Evolutionary conservation across 2,113 vertebrate genomes (phyloP).

Genomic region (Lynx canadensis): DNA sequence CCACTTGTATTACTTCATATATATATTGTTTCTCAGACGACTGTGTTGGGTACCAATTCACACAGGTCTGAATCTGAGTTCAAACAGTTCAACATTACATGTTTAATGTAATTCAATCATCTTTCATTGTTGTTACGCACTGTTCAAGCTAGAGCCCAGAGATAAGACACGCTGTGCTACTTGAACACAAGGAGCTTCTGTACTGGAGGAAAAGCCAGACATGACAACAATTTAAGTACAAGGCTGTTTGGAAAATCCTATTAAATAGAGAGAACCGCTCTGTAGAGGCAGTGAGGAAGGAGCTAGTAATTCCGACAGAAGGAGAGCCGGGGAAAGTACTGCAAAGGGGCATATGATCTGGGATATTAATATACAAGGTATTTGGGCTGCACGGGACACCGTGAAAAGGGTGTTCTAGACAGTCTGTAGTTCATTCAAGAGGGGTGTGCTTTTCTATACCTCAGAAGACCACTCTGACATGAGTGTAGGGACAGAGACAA

Average conservation of each 20-base stretch:
- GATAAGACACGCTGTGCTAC: background rate
- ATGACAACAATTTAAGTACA: background rate
- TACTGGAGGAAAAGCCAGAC: background rate
- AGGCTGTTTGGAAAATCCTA: background rate
- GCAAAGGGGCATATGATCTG: accelerated
- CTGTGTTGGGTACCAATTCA: background rate
- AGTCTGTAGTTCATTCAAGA: background rate
- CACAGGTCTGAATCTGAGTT: background rate
- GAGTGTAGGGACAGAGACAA: background rate
- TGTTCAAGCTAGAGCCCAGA: background rate
- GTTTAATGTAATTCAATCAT: background rate
- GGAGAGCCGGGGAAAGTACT: background rate
- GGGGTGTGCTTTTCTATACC: accelerated
- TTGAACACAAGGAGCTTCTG: background rate
- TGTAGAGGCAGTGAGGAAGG: background rate
- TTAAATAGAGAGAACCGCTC: background rate
- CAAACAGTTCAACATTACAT: background rate
- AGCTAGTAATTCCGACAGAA: background rate
- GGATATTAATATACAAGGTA: background rate
- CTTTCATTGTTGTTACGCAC: background rate
- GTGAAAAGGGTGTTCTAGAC: accelerated
- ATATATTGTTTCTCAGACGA: background rate
- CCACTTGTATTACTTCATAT: background rate
- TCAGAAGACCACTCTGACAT: background rate
- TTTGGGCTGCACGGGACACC: background rate